Percentiles rank a stretch among this genome's conserved stretches.
These are phyloP conservation scores for Rhinichthys osculus DNA, from an alignment of 2,797 vertebrate genomes.

Conservation along the genomic window DNA sequence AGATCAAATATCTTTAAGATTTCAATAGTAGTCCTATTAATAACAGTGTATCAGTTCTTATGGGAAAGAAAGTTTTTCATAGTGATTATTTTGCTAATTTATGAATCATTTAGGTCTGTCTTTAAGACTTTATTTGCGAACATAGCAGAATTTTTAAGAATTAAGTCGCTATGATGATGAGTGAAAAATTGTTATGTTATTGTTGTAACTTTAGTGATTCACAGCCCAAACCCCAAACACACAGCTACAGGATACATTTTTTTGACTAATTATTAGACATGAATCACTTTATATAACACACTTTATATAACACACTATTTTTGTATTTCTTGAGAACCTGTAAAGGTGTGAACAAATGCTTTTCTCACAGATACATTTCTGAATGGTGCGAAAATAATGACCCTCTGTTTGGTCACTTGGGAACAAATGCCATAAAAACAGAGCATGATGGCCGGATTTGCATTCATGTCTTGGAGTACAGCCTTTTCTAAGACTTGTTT, in stretches of 20 bases:
- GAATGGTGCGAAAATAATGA: slow-evolving; percentile 55
- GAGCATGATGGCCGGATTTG: slow-evolving; percentile 48
- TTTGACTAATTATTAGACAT: slow-evolving; percentile 49
- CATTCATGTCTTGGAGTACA: slow-evolving; percentile 45
- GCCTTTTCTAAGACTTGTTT: slow-evolving; percentile 31
- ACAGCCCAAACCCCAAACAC: slow-evolving; percentile 23
- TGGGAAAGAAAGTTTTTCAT: slow-evolving; percentile 1
- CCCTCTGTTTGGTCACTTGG: slow-evolving; percentile 35
- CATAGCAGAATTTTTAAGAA: slow-evolving; percentile 8
- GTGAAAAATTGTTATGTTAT: background rate
- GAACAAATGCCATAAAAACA: slow-evolving; percentile 32
- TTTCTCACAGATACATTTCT: slow-evolving; percentile 35
- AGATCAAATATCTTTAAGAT: slow-evolving; percentile 17
- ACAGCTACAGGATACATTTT: slow-evolving; percentile 38
- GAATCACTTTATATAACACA: slow-evolving; percentile 54
- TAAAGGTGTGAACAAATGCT: slow-evolving; percentile 53
- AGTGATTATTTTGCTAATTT: slow-evolving; percentile 19
- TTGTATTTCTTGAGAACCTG: slow-evolving; percentile 62
- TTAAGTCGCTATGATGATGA: background rate
- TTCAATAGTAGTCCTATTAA: slow-evolving; percentile 5
- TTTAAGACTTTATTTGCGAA: slow-evolving; percentile 14
- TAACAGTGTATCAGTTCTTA: slow-evolving; percentile 42
- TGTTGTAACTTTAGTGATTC: slow-evolving; percentile 14
- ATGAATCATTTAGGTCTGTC: slow-evolving; percentile 8
- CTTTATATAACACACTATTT: slow-evolving; percentile 61